A percentile compares a stretch with the other conserved stretches of the same genome.
Conservation (phyloP, 2,888 invertebrate genomes). For the Pyralis farinalis region DNA sequence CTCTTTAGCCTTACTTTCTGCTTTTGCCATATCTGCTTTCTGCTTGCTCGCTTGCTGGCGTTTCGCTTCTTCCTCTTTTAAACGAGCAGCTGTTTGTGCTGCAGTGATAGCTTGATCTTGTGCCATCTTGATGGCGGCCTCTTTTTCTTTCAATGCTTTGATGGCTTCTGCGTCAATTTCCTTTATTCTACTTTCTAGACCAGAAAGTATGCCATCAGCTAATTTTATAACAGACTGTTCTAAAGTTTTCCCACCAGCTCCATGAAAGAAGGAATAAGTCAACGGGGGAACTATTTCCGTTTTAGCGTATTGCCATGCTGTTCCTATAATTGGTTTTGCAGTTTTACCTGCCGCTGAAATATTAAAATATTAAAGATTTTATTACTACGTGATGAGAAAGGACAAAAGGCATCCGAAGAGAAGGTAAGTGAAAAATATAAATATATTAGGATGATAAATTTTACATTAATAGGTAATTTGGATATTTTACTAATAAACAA, state of each 20-base stretch:
- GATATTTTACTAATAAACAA: too few relatives aligned
- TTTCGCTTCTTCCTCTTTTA: constrained; percentile 26
- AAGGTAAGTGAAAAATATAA: too few relatives aligned
- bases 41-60: constrained; percentile 29
- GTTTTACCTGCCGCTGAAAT: constrained; percentile 46
- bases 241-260: constrained; percentile 39
- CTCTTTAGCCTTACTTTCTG: constrained; percentile 16
- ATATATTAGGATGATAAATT: too few relatives aligned
- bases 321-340: constrained; percentile 30
- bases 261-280: constrained; percentile 41
- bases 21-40: constrained; percentile 25
- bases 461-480: too few relatives aligned
- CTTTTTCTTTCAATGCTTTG: constrained; percentile 29
- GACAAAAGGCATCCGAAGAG: too few relatives aligned
- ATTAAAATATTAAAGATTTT: constrained; percentile 11
- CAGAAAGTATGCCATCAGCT: constrained; percentile 31
- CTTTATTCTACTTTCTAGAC: constrained; percentile 32
- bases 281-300: constrained; percentile 62
- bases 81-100: constrained; percentile 30
- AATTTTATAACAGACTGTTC: constrained; percentile 34
- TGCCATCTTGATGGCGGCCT: constrained; percentile 39
- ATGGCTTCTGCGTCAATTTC: constrained; percentile 41
- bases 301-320: constrained; percentile 60
- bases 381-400: background rate
- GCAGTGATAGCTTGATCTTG: constrained; percentile 39